Base-by-base conservation (phyloP, 1,140 invertebrate genomes). In the Brachionus sp. region DNA sequence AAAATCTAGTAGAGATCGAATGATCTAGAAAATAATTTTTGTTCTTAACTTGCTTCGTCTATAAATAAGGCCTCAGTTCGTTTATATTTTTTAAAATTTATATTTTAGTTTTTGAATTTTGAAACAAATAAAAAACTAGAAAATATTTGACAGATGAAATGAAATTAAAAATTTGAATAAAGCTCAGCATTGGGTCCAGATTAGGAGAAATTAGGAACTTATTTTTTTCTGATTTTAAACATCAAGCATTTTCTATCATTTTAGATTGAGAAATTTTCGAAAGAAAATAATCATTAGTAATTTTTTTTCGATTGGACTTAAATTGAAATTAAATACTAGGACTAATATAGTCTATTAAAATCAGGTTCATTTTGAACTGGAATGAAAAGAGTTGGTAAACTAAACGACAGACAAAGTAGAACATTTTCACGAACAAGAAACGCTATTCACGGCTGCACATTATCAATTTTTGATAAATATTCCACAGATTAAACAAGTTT, bases 311-410 rank as follows among this genome's bases (percentile, higher is more conserved):
- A 66, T 66, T 37, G 25, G 25, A 37, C 25, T 57, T 57, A 19
- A 57, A 19, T 57, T 57, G 6, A 16, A 73, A 16, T 12, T 39
- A 39, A 73, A 73, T 73, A 10, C 13, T 23, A 23, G 37, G 19
- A 39, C 33, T 39, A 35, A 35, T 39, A 1, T 73, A 73, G 68
- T 42, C 19, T 39, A 12, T 23, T 16, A 35, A 70, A 42, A 73
- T 39, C 68, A 42, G 37, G 46, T 57, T 80, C 50, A 39, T 80
- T 80, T 16, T 62, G 50, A 62, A 75, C 39, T 46, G 70, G 70
- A 80, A 80, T 80, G 77, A 80, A 80, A 25, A 80, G 77, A 80
- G 39, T 29, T 80, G 77, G 77, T 10, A 57, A 80, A 80, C 53
- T 16, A 44, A 80, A 80, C 77, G 77, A 80, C 39, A 57, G 50